phyloP scores from a whole-genome alignment of 1,140 invertebrate genomes.

The Andrena cerasifolii region DNA sequence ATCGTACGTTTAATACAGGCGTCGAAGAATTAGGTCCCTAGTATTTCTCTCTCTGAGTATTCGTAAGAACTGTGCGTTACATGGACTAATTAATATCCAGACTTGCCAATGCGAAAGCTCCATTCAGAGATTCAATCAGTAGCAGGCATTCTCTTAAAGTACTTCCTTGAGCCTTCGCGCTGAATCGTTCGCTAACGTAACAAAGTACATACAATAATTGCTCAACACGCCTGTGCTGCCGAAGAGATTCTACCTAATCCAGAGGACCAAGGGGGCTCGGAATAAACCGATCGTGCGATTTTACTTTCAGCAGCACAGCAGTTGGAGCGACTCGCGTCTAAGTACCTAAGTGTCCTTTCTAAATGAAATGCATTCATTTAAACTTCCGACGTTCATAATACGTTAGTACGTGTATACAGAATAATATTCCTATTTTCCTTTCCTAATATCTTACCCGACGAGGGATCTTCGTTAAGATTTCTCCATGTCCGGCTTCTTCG shows the following conservation, averaged over 20 bases:
- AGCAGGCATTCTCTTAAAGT: neutral
- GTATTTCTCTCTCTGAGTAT: neutral
- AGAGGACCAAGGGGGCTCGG: too few relatives aligned
- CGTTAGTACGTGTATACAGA: neutral
- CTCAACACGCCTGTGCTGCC: too few relatives aligned
- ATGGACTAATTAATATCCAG: neutral
- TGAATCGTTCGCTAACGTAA: neutral
- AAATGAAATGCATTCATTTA: constrained; percentile 24
- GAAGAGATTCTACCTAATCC: too few relatives aligned
- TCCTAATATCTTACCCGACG: neutral
- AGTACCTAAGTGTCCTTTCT: neutral
- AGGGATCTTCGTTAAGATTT: constrained; percentile 21
- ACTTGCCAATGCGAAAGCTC: neutral
- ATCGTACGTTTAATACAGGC: neutral
- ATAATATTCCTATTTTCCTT: neutral
- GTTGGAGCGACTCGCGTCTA: neutral
- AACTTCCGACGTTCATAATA: neutral
- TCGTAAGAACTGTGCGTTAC: neutral
- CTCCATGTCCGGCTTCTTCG: constrained; percentile 11
- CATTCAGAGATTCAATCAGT: neutral
- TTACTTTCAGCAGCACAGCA: neutral
- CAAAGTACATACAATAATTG: neutral
- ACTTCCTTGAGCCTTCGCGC: neutral
- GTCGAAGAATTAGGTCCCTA: neutral
- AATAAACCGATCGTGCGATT: too few relatives aligned